Base-by-base conservation (phyloP, 30 jellyfish, hydroid and myxozoan genomes). In the Pelagia noctiluca region DNA sequence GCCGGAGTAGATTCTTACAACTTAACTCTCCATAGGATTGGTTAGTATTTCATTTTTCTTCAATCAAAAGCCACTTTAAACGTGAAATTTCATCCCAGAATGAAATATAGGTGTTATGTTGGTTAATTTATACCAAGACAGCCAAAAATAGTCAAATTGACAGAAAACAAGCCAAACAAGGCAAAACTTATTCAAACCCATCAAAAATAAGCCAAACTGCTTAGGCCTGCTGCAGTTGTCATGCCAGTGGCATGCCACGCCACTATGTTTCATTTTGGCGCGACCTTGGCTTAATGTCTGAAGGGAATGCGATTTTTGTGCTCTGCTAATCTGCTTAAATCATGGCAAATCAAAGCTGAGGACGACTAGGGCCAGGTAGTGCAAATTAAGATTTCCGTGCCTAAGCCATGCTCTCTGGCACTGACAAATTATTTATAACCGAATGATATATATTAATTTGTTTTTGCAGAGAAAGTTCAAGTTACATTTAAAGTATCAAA, bases 1-100 rank as follows among this genome's bases (percentile, higher is more conserved):
- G 22, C 71, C 37, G 88, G 84, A 36, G 62, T 25, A 11, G 96
- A 86, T 54, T 28, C 49, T 50, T 53, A 63, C 73, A 67, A 75
- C 36, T 19, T 86, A 2, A 68, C 96, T 8, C 28, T 86, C 61
- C 89, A 73, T 42, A 28, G 96, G 1, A n/a, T 75, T 2, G 90
- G 96, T 86, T 37, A 66, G 84, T 62, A 11, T 63, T 3, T 31
- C 8, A 28, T 66, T 28, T 4, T 29, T 31, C 42, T 66, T 16
- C 79, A 1, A 26, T 57, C 34, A 4, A 8, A 8, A 57, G 29
- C 29, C 5, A 4, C 23, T 57, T 5, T 5, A 57, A 4, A 21
- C 5, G 57, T 42, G 8, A 42, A 42, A 5, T 42, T 42, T 42
- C 8, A 42, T 42, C 12, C 57, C n/a, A n/a, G n/a, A n/a, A n/a